A percentile compares a stretch with the other conserved stretches of the same genome.
These are phyloP conservation scores for Maccullochella peelii DNA, from an alignment of 2,113 vertebrate genomes.

Conservation along the genomic window DNA sequence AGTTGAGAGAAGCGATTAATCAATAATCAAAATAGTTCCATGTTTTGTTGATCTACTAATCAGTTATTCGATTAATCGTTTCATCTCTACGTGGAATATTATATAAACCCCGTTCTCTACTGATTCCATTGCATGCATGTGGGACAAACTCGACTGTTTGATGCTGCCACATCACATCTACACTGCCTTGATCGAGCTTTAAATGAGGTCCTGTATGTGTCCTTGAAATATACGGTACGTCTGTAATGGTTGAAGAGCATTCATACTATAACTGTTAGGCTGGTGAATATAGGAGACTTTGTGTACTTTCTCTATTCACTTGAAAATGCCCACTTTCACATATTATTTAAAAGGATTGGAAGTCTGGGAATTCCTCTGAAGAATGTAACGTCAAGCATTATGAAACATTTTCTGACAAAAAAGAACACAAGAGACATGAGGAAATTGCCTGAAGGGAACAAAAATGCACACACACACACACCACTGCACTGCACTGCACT, in stretches of 20 bases:
- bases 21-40: not conserved
- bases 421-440: not conserved
- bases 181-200: not conserved
- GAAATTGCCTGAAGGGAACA: slow-evolving; percentile 12
- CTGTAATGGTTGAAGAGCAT: not conserved
- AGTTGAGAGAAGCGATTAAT: not conserved
- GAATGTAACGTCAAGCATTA: not conserved
- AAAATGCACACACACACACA: not conserved
- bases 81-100: not conserved
- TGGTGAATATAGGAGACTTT: not conserved
- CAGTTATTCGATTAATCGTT: not conserved
- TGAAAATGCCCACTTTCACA: not conserved
- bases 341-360: not conserved
- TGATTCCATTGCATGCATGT: not conserved
- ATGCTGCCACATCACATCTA: not conserved
- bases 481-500: not conserved
- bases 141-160: too few relatives aligned
- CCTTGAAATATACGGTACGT: not conserved
- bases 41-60: not conserved
- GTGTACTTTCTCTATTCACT: not conserved
- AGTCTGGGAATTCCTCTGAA: not conserved
- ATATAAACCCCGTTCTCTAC: not conserved
- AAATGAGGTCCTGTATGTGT: too few relatives aligned
- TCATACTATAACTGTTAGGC: not conserved
- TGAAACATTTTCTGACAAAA: not conserved